These are phyloP conservation scores for Indri indri DNA, from an alignment of 2,113 vertebrate species.

Conservation along the genomic window DNA sequence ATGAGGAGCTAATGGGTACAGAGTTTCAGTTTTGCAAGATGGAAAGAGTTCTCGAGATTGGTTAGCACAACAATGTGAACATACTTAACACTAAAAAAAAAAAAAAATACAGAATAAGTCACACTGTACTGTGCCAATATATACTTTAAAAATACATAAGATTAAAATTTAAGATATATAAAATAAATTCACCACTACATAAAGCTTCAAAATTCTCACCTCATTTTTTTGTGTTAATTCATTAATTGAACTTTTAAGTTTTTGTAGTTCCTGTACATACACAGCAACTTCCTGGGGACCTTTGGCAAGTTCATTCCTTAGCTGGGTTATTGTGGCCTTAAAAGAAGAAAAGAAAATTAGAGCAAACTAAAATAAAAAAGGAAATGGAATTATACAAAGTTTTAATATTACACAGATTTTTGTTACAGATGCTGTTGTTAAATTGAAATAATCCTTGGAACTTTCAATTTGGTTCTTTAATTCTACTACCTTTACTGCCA, in stretches of 20 bases:
- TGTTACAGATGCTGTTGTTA: background rate
- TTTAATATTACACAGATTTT: background rate
- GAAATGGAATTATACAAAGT: background rate
- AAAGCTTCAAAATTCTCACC: conserved; percentile 84
- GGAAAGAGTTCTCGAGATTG: background rate
- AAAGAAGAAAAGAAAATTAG: conserved; percentile 53
- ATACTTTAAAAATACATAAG: background rate
- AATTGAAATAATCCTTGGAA: conserved; percentile 31
- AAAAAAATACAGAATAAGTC: background rate
- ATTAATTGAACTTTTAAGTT: conserved; percentile 90
- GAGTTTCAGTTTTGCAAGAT: background rate
- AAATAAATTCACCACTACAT: background rate
- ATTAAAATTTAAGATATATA: conserved; percentile 43
- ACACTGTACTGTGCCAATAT: background rate
- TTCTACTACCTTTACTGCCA: background rate
- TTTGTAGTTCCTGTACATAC: conserved; percentile 94
- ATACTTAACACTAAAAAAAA: background rate
- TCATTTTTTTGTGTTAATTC: conserved; percentile 92
- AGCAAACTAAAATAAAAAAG: conserved; percentile 40
- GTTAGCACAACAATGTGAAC: background rate
- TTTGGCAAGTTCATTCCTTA: conserved; percentile 94
- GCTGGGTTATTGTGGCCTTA: conserved; percentile 91
- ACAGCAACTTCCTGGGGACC: conserved; percentile 96
- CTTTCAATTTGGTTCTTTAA: conserved; percentile 12
- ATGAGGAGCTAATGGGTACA: background rate